Percentiles rank a stretch among this genome's conserved stretches.
Evolutionary conservation across 2,113 vertebrate species (phyloP).

Genomic region (Seriola dumerili): DNA sequence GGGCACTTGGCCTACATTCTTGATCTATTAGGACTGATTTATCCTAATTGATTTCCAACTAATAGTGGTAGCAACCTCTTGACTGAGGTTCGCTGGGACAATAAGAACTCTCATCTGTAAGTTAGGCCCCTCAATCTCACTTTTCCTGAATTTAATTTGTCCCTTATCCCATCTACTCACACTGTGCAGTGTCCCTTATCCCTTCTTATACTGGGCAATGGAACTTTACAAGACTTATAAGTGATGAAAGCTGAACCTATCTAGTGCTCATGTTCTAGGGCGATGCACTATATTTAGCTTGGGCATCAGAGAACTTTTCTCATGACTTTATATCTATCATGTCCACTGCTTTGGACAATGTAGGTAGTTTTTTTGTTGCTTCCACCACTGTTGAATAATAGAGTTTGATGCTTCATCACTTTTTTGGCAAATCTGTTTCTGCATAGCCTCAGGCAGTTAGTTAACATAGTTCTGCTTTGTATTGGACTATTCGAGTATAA

Average conservation of each 20-base stretch:
- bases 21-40: not conserved
- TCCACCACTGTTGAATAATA: constrained; percentile 23
- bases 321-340: constrained; percentile 18
- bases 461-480: constrained; percentile 1
- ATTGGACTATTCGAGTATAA: not conserved
- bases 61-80: constrained; percentile 11
- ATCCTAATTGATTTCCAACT: constrained; percentile 27
- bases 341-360: not conserved
- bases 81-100: not conserved
- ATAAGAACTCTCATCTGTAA: not conserved
- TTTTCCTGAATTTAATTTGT: constrained; percentile 38
- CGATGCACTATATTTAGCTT: constrained; percentile 40
- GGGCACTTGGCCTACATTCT: not conserved
- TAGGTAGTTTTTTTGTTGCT: not conserved
- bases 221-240: constrained; percentile 35
- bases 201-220: not conserved
- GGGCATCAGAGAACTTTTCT: not conserved
- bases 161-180: constrained; percentile 6
- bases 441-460: not conserved
- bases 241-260: constrained; percentile 40
- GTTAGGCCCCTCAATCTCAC: not conserved
- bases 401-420: constrained; percentile 19
- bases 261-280: constrained; percentile 16
- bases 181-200: constrained; percentile 13
- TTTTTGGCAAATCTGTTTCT: constrained; percentile 26